A percentile compares a stretch with the other conserved stretches of the same genome.
Conservation (phyloP, 2,888 invertebrate genomes). For the Magallana nippona region DNA sequence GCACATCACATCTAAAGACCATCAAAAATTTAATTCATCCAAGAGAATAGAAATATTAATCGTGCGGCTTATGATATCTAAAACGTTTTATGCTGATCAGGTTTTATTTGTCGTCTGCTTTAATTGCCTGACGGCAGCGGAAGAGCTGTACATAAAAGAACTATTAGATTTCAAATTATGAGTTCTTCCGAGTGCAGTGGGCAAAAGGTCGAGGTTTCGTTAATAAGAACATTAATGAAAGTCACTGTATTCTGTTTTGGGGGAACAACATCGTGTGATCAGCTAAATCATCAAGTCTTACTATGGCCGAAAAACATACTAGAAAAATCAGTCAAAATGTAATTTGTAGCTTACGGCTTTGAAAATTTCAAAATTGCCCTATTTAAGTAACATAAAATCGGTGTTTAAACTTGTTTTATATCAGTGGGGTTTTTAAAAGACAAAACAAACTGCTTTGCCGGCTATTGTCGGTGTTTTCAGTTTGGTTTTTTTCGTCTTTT, state of each 20-base stretch:
- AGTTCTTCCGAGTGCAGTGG: constrained; percentile 18
- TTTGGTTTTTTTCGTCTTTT: neutral
- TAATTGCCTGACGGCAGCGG: constrained; percentile 12
- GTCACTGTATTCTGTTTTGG: neutral
- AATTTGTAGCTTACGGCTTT: too few species aligned
- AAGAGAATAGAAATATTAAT: constrained; percentile 4
- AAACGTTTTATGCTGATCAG: constrained; percentile 8
- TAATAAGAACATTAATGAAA: constrained; percentile 6
- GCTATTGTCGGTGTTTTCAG: too few species aligned
- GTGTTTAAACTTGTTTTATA: too few species aligned
- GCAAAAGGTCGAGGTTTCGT: constrained; percentile 28
- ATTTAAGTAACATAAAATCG: too few species aligned
- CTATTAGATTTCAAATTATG: constrained; percentile 31
- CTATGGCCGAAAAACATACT: neutral
- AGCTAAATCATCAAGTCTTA: neutral
- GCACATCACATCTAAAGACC: constrained; percentile 10
- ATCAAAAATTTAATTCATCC: constrained; percentile 5
- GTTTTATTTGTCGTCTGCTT: neutral
- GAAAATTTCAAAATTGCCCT: too few species aligned
- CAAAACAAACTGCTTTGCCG: too few species aligned
- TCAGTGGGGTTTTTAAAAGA: too few species aligned
- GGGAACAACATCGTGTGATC: neutral
- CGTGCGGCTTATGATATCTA: constrained; percentile 4
- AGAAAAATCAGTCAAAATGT: too few species aligned
- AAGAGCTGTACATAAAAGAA: constrained; percentile 22